Percentiles rank a stretch among this genome's conserved stretches.
Evolutionary conservation across 2,113 vertebrate species (phyloP).

Genomic region (Dromaius novaehollandiae): DNA sequence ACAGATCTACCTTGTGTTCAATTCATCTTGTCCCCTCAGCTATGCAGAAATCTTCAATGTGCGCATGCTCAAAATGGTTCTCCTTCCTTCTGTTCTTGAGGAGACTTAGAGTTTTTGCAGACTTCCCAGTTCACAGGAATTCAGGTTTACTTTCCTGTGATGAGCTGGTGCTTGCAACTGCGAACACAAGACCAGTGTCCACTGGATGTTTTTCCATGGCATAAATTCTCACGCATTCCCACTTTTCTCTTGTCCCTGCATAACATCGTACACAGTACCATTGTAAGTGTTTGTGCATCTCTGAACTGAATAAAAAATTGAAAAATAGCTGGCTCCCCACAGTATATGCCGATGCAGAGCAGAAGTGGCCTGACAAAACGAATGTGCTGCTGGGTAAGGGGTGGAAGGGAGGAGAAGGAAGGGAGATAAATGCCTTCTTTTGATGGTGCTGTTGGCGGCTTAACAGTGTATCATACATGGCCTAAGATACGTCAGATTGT

Average conservation of each 20-base stretch:
- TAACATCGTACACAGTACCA: not conserved
- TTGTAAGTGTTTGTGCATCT: not conserved
- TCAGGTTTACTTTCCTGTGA: not conserved
- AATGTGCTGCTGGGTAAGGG: fast-evolving
- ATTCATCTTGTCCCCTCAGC: slow-evolving; percentile 27
- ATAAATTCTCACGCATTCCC: not conserved
- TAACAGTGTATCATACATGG: not conserved
- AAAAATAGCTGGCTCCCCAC: not conserved
- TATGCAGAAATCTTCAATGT: not conserved
- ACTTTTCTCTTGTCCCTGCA: not conserved
- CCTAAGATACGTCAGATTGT: not conserved
- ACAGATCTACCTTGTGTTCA: slow-evolving; percentile 39
- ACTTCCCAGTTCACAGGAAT: not conserved
- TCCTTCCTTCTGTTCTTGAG: not conserved
- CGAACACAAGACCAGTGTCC: not conserved
- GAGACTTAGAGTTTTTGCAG: not conserved
- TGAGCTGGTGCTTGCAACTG: not conserved
- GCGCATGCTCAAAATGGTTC: not conserved
- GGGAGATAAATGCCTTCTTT: not conserved
- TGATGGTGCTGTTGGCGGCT: not conserved
- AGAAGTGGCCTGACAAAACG: fast-evolving
- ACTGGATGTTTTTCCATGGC: fast-evolving
- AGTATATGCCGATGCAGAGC: fast-evolving
- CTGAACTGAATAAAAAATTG: not conserved
- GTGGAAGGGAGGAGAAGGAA: not conserved